Base-by-base conservation (phyloP, 2,113 vertebrate species). In the Rostratula benghalensis region DNA sequence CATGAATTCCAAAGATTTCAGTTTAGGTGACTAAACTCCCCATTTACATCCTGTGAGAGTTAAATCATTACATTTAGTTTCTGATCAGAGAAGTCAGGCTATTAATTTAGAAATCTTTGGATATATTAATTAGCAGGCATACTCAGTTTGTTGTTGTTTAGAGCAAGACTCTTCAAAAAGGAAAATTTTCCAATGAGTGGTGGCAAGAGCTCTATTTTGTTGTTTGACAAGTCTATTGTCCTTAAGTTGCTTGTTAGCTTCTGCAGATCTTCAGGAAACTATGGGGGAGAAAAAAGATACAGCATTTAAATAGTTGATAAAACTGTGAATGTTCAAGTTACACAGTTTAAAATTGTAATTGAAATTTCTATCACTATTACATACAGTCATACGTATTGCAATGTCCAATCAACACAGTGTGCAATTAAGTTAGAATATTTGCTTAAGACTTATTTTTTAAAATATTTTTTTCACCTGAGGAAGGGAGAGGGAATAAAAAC, bases 221-320 rank as follows among this genome's bases (percentile, higher is more conserved):
- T 99, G 90, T 97, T 98, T 0, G 99, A 99, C 96, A 99, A 97
- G 75, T 99, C 98, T 63, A 99, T 98, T 2, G 99, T 99, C 93
- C 99, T 98, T 65, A 99, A 98, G 95, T 99, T 99, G 56, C 95
- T 96, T 10, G 98, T 97, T 70, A 99, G 97, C 90, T 98, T 98
- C 97, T 99, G 99, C 79, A 99, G 98, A 87, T 99, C 99, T 96
- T 99, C 98, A 10, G 99, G 99, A 96, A 99, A 99, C 99, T 99
- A 94, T 25, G 69, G 28, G 11, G 68, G 35, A 96, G 81, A 83
- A 85, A 79, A 93, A 87, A 92, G 19, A 94, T 33, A 89, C 5
- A 64, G 37, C 15, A 68, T 67, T 81, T 88, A 75, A 93, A 50
- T 17, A 63, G 13, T 6, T 83, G 10, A 85, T 54, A 80, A 6